Evolutionary conservation across 2,113 vertebrate genomes (phyloP).

Genomic region (Pavo muticus): DNA sequence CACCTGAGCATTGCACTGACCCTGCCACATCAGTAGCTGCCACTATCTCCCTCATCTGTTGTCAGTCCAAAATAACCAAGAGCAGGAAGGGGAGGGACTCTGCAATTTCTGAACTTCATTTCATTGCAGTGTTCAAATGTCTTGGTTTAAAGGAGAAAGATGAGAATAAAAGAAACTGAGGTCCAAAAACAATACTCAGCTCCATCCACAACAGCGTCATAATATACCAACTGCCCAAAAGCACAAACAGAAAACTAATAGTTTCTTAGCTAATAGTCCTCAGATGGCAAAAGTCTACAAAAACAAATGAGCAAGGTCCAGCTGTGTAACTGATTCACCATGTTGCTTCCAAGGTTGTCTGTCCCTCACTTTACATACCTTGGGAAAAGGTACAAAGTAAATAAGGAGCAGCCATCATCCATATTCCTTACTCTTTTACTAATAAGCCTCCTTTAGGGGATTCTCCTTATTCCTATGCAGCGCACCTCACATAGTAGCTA

Average conservation of each 20-base stretch:
- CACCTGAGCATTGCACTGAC: background rate
- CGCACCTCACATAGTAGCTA: background rate
- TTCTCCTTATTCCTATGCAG: background rate
- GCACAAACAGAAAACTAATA: background rate
- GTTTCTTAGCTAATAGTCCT: background rate
- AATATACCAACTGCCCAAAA: background rate
- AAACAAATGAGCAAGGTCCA: background rate
- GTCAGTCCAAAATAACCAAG: background rate
- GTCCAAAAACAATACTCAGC: background rate
- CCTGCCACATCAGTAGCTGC: background rate
- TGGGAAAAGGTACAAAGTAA: slow-evolving; percentile 1
- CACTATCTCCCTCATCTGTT: background rate
- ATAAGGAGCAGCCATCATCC: background rate
- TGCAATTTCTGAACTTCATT: background rate
- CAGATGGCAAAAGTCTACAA: background rate
- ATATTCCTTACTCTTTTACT: background rate
- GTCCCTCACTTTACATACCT: background rate
- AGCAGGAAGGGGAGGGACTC: background rate
- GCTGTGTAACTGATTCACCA: background rate
- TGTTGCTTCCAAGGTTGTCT: background rate
- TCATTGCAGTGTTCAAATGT: background rate
- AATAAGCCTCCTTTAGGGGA: background rate
- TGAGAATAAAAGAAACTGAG: background rate
- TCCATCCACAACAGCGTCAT: background rate
- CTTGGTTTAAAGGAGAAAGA: background rate